Evolutionary conservation across 23 tunicate genomes (phyloP).

Genomic region (Corella eumyota): DNA sequence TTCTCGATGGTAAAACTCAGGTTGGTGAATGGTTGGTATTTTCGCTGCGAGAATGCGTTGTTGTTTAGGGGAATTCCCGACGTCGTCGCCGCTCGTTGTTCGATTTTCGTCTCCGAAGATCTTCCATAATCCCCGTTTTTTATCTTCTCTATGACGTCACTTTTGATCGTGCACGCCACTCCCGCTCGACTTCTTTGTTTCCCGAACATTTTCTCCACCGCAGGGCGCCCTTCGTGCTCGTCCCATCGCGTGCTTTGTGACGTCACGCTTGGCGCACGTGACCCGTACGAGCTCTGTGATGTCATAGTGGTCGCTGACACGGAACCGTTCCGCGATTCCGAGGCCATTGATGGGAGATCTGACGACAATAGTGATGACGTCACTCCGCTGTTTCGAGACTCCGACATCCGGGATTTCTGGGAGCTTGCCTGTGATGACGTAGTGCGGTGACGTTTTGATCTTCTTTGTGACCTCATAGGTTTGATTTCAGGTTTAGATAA

Average conservation of each 20-base stretch:
- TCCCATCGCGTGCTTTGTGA: constrained; percentile 26
- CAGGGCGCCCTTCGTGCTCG: constrained; percentile 44
- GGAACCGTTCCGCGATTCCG: neutral
- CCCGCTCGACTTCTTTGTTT: constrained; percentile 6
- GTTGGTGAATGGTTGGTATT: constrained; percentile 38
- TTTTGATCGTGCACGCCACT: constrained; percentile 23
- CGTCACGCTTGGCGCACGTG: constrained; percentile 2
- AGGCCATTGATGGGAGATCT: neutral
- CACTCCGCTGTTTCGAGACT: no score
- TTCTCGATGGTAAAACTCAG: constrained; percentile 19
- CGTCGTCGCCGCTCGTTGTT: constrained; percentile 3
- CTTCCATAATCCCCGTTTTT: constrained; percentile 7
- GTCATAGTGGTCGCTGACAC: neutral
- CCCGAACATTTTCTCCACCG: constrained; percentile 7
- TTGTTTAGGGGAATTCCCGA: no score
- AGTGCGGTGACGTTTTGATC: no score
- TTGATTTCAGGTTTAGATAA: no score
- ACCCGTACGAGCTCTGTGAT: constrained; percentile 2
- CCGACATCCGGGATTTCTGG: no score
- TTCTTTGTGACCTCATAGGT: no score
- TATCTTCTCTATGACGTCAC: constrained; percentile 10
- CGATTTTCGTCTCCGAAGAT: constrained; percentile 4
- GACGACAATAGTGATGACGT: neutral
- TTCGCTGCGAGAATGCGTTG: no score
- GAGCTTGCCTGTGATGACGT: no score